A percentile compares a stretch with the other conserved stretches of the same genome.
Evolutionary conservation across 1,140 invertebrate genomes (phyloP).

Genomic region (Bradynema listronoti): DNA sequence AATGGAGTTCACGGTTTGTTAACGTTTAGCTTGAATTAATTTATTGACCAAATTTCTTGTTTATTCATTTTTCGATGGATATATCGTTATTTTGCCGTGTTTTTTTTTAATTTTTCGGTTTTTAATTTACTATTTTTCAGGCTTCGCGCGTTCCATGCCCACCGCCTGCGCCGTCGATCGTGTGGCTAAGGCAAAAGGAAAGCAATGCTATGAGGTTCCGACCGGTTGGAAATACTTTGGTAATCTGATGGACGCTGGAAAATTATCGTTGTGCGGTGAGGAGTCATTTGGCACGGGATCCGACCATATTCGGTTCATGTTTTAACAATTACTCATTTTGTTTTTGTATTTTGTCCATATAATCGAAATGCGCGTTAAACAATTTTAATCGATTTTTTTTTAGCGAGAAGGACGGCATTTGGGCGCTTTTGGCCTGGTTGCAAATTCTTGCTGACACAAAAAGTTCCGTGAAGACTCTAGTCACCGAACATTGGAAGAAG

Average conservation of each 20-base stretch:
- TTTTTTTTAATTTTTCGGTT: neutral
- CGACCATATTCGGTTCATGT: conserved; percentile 63
- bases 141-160: conserved; percentile 94
- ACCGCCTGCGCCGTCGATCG: conserved; percentile 89
- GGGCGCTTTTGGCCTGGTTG: conserved; percentile 92
- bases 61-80: neutral
- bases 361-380: neutral
- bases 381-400: neutral
- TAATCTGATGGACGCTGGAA: conserved; percentile 92
- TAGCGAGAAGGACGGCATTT: conserved; percentile 94
- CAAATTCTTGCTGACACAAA: conserved; percentile 68
- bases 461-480: conserved; percentile 71
- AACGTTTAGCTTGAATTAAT: neutral
- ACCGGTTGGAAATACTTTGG: conserved; percentile 97
- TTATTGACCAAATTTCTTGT: neutral
- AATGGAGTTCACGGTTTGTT: conserved; percentile 57
- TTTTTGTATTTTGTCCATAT: neutral
- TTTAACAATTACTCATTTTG: neutral
- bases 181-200: conserved; percentile 62
- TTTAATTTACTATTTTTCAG: conserved; percentile 60
- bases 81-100: neutral
- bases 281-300: conserved; percentile 85
- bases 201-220: conserved; percentile 85
- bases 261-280: conserved; percentile 89
- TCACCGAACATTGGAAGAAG: conserved; percentile 77